Percentiles rank a stretch among this genome's conserved stretches.
phyloP scores from a whole-genome alignment of 2,113 vertebrate genomes.

The Zosterops pallidus region DNA sequence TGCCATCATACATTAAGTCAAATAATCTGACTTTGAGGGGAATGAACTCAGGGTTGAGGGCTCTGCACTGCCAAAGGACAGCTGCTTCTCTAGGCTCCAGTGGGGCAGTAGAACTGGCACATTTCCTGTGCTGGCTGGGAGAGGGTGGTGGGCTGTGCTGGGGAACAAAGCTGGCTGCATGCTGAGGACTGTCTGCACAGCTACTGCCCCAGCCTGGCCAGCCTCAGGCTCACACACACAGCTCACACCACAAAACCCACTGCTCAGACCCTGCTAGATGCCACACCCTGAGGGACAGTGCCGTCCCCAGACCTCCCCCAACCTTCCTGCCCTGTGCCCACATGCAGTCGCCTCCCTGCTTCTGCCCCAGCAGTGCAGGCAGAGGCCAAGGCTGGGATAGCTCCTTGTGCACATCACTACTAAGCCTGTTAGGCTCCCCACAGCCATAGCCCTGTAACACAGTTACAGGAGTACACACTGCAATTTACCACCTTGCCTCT shows the following conservation, averaged over 20 bases:
- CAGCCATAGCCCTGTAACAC: neutral
- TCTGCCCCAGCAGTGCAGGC: neutral
- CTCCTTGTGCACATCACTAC: accelerated
- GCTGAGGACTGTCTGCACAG: accelerated
- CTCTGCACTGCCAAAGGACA: neutral
- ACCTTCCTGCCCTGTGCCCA: neutral
- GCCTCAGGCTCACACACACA: accelerated
- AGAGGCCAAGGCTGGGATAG: neutral
- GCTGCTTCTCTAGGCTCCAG: neutral
- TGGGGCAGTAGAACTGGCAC: neutral
- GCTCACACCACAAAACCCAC: neutral
- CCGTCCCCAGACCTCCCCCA: neutral
- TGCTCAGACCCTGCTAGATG: neutral
- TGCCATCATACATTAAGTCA: neutral
- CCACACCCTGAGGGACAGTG: neutral
- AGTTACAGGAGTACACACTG: neutral
- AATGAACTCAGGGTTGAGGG: neutral
- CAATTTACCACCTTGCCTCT: neutral
- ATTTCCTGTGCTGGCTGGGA: accelerated
- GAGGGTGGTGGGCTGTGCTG: neutral
- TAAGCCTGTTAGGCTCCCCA: neutral
- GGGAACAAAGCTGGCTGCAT: accelerated
- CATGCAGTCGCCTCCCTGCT: neutral
- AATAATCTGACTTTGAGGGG: accelerated
- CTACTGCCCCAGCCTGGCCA: neutral